Evolutionary conservation across 2,797 vertebrate species (phyloP), one percentile per base, ranked within the genome.

Genomic region (Allobates femoralis): DNA sequence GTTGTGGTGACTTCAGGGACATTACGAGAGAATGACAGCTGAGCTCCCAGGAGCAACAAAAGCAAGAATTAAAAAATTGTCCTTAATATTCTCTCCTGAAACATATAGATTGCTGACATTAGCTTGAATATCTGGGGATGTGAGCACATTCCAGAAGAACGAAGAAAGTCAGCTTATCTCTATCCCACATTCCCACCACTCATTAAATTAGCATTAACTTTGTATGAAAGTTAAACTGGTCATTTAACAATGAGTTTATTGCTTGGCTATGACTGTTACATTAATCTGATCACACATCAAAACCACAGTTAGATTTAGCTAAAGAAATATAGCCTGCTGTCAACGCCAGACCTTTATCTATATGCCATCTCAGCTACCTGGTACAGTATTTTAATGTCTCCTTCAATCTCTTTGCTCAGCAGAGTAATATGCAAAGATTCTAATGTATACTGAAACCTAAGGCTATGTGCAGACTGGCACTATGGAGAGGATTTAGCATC

Each of bases 131-230:
- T 19, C 34, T 21, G 23, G 71, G 32, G 12, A 74, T n/a, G 41
- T 50, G 67, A 74, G 41, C 37, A n/a, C 37, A 46, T 46, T 73
- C 69, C 37, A 46, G 21, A n/a, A n/a, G 23, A 74, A 16, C 8
- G 18, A 55, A 16, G 26, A 32, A 56, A 32, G 51, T 32, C 51
- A 55, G 50, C 75, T 77, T 77, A 77, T 55, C 75, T 56, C 7
- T 56, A 21, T 32, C 75, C 51, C 28, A 77, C 53, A 77, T 77
- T 53, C 50, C 75, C 75, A 77, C 53, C 75, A 15, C 28, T 77
- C 51, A 77, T 77, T 77, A 74, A 74, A 74, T 74, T n/a, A 74
- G 71, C 71, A 74, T 74, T 74, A 74, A 74, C 75, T 55, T 77
- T 77, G 51, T 77, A 32, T 77, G 75, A 77, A 79, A 60, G 77